Conservation (phyloP, 1,140 invertebrate species). For the Eueides isabella region DNA sequence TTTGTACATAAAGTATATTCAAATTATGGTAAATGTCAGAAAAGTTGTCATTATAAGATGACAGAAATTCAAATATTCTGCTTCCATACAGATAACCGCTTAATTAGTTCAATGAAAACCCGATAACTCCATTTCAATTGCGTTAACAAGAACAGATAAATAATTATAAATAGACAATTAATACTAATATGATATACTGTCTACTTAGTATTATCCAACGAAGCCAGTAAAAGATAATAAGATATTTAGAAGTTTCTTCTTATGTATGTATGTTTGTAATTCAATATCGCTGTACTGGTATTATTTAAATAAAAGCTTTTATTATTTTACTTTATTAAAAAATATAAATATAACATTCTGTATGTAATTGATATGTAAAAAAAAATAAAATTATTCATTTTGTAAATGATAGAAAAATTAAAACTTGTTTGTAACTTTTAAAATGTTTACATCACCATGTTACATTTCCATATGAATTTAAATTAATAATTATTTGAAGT, state of each 20-base stretch:
- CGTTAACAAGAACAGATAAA: neutral
- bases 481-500: neutral
- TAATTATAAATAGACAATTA: neutral
- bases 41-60: too few species aligned
- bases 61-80: too few species aligned
- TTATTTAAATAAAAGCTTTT: too few species aligned
- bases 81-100: too few species aligned
- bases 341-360: too few species aligned
- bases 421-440: neutral
- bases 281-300: neutral
- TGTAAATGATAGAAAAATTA: neutral
- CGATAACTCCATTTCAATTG: too few species aligned
- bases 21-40: too few species aligned
- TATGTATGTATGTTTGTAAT: conserved; percentile 3
- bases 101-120: too few species aligned
- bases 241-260: neutral
- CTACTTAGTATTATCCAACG: conserved; percentile 8
- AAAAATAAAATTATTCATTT: too few species aligned
- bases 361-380: too few species aligned
- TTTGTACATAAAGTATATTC: too few species aligned
- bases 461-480: conserved; percentile 6
- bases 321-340: too few species aligned
- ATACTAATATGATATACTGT: neutral
- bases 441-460: neutral
- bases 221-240: conserved; percentile 12